A percentile compares a stretch with the other conserved stretches of the same genome.
phyloP scores from a whole-genome alignment of 2,797 vertebrate species.

The Sciurus vulgaris region DNA sequence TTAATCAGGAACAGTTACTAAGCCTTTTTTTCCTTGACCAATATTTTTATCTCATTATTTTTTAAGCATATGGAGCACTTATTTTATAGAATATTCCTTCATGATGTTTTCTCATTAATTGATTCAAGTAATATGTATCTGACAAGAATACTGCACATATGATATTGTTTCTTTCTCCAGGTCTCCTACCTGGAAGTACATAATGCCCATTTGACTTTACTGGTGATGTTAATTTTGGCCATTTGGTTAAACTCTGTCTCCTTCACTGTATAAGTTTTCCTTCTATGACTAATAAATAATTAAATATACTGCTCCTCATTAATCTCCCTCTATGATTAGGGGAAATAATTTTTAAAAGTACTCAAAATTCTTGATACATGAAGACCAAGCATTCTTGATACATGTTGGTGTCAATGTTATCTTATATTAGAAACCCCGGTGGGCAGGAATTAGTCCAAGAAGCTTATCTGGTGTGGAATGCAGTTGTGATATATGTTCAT shows the following conservation, averaged over 20 bases:
- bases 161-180: conserved; percentile 36
- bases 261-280: conserved; percentile 48
- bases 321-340: conserved; percentile 49
- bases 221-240: conserved; percentile 26
- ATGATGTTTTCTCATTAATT: conserved; percentile 49
- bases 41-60: conserved; percentile 63
- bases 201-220: neutral
- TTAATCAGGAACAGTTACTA: conserved; percentile 41
- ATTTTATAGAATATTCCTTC: conserved; percentile 27
- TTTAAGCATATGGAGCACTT: neutral
- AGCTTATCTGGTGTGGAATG: conserved; percentile 46
- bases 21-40: conserved; percentile 27
- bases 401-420: conserved; percentile 1
- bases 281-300: conserved; percentile 66
- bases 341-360: conserved; percentile 39
- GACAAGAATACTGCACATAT: neutral
- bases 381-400: conserved; percentile 19
- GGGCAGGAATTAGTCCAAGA: neutral
- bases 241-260: conserved; percentile 57
- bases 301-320: conserved; percentile 61
- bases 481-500: neutral
- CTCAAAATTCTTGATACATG: conserved; percentile 39
- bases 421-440: conserved; percentile 46
- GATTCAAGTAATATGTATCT: conserved; percentile 6
- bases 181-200: neutral